These are phyloP conservation scores for Heloderma charlesbogerti DNA, from an alignment of 2,113 vertebrate genomes.

Conservation along the genomic window DNA sequence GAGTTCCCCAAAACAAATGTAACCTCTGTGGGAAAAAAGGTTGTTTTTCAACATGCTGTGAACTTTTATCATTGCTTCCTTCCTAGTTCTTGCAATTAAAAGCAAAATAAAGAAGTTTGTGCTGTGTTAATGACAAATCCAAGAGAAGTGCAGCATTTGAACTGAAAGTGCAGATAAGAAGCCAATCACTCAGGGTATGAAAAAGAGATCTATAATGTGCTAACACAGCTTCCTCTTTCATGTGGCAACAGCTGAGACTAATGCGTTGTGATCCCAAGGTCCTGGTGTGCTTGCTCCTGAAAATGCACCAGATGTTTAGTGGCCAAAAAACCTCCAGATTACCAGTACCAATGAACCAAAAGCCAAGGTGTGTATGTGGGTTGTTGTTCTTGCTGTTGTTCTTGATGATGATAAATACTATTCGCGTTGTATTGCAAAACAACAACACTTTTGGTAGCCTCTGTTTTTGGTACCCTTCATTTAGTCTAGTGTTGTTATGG, in stretches of 20 bases:
- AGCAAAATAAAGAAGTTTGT: neutral
- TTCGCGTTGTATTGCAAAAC: neutral
- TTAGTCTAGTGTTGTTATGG: neutral
- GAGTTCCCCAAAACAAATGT: neutral
- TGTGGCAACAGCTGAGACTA: slow-evolving; percentile 71
- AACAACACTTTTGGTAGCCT: neutral
- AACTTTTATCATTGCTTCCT: neutral
- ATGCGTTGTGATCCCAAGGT: slow-evolving; percentile 76
- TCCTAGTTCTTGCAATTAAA: neutral
- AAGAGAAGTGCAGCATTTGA: slow-evolving; percentile 64
- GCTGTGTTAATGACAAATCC: slow-evolving; percentile 63
- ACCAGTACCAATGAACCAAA: slow-evolving; percentile 72
- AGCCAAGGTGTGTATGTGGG: neutral
- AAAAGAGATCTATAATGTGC: slow-evolving; percentile 75
- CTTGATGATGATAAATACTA: neutral
- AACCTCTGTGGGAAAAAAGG: neutral
- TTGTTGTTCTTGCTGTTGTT: neutral
- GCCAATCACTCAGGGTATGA: slow-evolving; percentile 72
- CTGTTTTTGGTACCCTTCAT: neutral
- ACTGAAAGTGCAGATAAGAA: slow-evolving; percentile 71
- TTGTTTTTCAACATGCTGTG: neutral
- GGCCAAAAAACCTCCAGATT: slow-evolving; percentile 65
- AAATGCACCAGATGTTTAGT: slow-evolving; percentile 73
- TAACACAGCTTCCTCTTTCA: slow-evolving; percentile 72
- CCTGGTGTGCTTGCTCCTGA: slow-evolving; percentile 67